Base-by-base conservation (phyloP, 1,140 invertebrate species). In the Sweltsa coloradensis region DNA sequence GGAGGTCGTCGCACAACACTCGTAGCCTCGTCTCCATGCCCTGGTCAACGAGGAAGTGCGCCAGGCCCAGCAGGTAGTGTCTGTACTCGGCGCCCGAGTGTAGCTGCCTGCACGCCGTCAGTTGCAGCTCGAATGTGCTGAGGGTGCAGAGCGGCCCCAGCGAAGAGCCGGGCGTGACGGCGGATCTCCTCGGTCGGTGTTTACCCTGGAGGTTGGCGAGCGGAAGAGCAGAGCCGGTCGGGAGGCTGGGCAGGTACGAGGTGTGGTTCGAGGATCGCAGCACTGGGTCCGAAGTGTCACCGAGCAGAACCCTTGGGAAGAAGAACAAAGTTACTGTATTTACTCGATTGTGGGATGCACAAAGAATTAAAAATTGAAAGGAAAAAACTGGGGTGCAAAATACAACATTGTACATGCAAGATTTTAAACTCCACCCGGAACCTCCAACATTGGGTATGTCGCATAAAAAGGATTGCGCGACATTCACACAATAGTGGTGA, bases 51-150 rank as follows among this genome's bases (percentile, higher is more conserved):
- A 89, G 67, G 67, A 86, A 86, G 44, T 81, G 68, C 27, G 85
- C 78, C 13, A 83, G 74, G 13, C 78, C 74, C 27, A 82, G 64
- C 31, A 89, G 58, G 86, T 86, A 90, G 63, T 86, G 82, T 44
- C 76, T 68, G 57, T 86, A 91, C 66, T 91, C 87, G 18, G 70
- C 62, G 0, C 73, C 53, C 9, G 85, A 87, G 1, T 76, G 67
- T 11, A 91, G 64, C 25, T 77, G 73, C 50, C 76, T 67, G 41
- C 83, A 75, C 26, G 79, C 72, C 3, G 79, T 68, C 41, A 90
- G 60, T 59, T 90, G 86, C 53, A 75, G 74, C 60, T 90, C 86
- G 19, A 91, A 68, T 62, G 85, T 86, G 47, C 78, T 81, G 18
- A 85, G 58, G 2, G 76, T 80, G 23, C 66, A 65, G 49, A 58